Evolutionary conservation across 23 tunicate genomes (phyloP), one percentile per base, ranked within the genome.

Genomic region (Halocynthia roretzi): DNA sequence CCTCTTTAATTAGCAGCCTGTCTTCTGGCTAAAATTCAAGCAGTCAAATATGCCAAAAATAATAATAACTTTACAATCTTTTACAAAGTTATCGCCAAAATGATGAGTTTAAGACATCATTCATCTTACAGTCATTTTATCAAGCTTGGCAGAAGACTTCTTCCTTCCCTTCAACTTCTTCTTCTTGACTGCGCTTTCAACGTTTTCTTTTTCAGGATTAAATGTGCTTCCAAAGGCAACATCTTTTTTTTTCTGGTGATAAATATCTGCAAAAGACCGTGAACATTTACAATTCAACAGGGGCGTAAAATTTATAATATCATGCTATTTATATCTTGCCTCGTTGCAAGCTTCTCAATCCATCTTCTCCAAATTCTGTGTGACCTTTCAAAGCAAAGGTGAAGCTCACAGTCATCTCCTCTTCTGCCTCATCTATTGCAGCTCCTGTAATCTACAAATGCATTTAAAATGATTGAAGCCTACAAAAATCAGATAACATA

Each of bases 161-260:
- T 80, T 83, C 61, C 80, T 86, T 54, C 84, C 81, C 70, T 86
- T 88, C 67, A 70, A 83, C 71, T 86, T 92, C 67, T 83, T 84
- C 50, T 83, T 92, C 57, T 81, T 85, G 21, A 66, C 51, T 70
- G 57, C 61, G 7, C 52, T 55, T 71, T 86, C 92, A 51, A 20
- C 48, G 6, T 74, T 74, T 54, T 86, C 86, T 56, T 85, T 88
- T 66, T 80, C 75, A 6, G 78, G 87, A 14, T 67, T 67, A 60
- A 86, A 92, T 4, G 92, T 83, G 76, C 87, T 83, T 10, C 98
- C 98, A 81, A 93, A 93, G 0, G 98, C 98, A 76, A 93, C 83
- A 53, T 86, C 83, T 71, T 93, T 93, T 54, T 54, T 44, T 56
- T 86, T 86, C 18, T 86, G 49, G 31, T 82, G 87, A 64, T 92